Percentiles rank a stretch among this genome's conserved stretches.
These are phyloP conservation scores for Chaitophorus viminalis DNA, from an alignment of 2,888 invertebrate species.

Conservation along the genomic window DNA sequence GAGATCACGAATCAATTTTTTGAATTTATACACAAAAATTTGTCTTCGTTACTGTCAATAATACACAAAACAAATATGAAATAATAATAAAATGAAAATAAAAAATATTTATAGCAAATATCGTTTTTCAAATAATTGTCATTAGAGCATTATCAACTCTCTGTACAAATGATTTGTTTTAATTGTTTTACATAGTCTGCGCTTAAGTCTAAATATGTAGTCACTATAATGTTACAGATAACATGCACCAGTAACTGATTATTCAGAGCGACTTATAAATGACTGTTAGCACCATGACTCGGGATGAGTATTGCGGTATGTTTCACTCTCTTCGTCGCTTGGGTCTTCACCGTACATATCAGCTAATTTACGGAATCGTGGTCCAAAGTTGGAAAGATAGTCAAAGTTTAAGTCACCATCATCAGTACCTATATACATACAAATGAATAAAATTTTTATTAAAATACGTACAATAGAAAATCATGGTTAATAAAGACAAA, in stretches of 20 bases:
- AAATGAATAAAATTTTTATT: not conserved
- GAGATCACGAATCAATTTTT: constrained; percentile 61
- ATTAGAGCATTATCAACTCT: constrained; percentile 46
- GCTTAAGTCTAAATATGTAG: constrained; percentile 25
- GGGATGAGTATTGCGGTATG: constrained; percentile 74
- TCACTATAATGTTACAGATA: constrained; percentile 54
- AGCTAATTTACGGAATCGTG: constrained; percentile 92
- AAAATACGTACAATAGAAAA: not conserved
- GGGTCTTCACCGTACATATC: constrained; percentile 94
- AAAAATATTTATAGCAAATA: constrained; percentile 45
- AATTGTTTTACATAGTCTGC: constrained; percentile 39
- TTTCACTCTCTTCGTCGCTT: constrained; percentile 83
- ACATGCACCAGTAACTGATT: constrained; percentile 60
- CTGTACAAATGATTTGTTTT: constrained; percentile 54
- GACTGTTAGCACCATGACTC: constrained; percentile 82
- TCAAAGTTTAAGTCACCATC: constrained; percentile 94
- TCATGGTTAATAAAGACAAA: constrained; percentile 1
- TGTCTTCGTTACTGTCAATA: constrained; percentile 61
- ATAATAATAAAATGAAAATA: constrained; percentile 41
- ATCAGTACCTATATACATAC: constrained; percentile 76
- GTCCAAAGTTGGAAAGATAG: constrained; percentile 93
- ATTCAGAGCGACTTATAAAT: constrained; percentile 26
- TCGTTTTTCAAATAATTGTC: constrained; percentile 49
- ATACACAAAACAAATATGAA: constrained; percentile 46
- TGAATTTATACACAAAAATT: constrained; percentile 52